Conservation (phyloP, 1,140 invertebrate species). For the Holcopasites calliopsidis region DNA sequence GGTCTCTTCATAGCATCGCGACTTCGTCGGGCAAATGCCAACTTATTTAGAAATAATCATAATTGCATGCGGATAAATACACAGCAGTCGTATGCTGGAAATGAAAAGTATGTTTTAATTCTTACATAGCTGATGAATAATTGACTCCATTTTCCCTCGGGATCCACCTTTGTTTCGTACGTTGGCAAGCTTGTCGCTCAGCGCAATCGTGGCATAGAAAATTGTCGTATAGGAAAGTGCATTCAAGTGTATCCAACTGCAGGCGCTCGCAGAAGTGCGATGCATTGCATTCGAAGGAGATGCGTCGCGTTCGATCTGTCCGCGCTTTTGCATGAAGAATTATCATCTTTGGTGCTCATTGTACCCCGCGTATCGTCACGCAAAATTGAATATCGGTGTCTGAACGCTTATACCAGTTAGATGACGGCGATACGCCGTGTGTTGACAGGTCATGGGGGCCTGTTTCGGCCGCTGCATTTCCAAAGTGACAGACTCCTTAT, state of each 20-base stretch:
- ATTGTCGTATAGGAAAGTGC: not conserved
- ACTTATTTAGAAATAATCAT: not conserved
- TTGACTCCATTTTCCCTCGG: not conserved
- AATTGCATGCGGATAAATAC: not conserved
- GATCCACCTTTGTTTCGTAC: not conserved
- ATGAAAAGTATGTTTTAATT: not conserved
- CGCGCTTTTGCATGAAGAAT: not conserved
- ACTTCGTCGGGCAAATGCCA: not conserved
- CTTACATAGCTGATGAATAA: not conserved
- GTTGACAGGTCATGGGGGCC: constrained; percentile 78
- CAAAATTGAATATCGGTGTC: constrained; percentile 54
- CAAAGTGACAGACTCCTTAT: constrained; percentile 66
- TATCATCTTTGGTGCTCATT: constrained; percentile 13
- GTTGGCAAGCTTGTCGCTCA: constrained; percentile 9
- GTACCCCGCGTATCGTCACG: constrained; percentile 45
- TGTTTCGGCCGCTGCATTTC: constrained; percentile 79
- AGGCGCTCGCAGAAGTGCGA: not conserved
- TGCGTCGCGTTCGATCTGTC: constrained; percentile 1
- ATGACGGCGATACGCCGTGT: constrained; percentile 66
- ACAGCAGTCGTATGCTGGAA: not conserved
- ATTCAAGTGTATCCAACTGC: constrained; percentile 26
- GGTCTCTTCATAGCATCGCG: not conserved
- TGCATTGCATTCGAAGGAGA: not conserved
- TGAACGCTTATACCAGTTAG: constrained; percentile 62
- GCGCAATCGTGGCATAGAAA: constrained; percentile 1